Evolutionary conservation across 2,888 invertebrate species (phyloP).

Genomic region (Rhagonycha lutea): DNA sequence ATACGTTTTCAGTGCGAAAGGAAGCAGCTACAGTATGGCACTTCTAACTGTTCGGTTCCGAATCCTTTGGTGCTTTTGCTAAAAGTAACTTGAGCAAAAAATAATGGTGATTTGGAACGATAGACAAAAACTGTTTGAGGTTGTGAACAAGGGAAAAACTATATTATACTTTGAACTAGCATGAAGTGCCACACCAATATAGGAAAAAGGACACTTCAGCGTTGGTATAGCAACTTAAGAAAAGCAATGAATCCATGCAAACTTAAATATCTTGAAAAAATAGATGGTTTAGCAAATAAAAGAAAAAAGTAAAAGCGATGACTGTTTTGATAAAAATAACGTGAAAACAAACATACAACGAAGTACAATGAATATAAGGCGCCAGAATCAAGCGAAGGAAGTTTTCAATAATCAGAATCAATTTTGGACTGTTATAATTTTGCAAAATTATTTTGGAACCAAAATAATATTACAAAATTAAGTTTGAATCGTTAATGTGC

Average conservation of each 20-base stretch:
- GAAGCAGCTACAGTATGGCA: slow-evolving; percentile 51
- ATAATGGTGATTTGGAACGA: slow-evolving; percentile 29
- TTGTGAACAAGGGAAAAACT: background rate
- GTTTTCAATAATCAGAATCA: slow-evolving; percentile 30
- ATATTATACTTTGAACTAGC: slow-evolving; percentile 36
- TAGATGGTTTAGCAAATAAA: background rate
- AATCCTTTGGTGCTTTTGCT: slow-evolving; percentile 41
- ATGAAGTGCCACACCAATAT: slow-evolving; percentile 55
- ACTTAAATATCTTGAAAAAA: background rate
- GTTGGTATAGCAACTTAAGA: slow-evolving; percentile 32
- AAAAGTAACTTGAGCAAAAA: slow-evolving; percentile 10
- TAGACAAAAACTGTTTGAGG: slow-evolving; percentile 9
- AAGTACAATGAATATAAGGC: background rate
- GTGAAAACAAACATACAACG: background rate
- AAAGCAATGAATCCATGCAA: background rate
- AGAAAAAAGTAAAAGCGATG: background rate
- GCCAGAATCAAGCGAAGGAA: background rate
- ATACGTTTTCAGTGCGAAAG: slow-evolving; percentile 18
- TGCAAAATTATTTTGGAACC: slow-evolving; percentile 7
- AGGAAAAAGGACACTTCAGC: slow-evolving; percentile 29
- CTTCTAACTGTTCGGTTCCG: slow-evolving; percentile 55
- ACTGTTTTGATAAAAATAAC: background rate
- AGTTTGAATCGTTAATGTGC: slow-evolving; percentile 15
- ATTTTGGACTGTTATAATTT: slow-evolving; percentile 27
- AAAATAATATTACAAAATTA: slow-evolving; percentile 18